Conservation (phyloP, 2,888 invertebrate genomes). For the Hofmannophila pseudospretella region DNA sequence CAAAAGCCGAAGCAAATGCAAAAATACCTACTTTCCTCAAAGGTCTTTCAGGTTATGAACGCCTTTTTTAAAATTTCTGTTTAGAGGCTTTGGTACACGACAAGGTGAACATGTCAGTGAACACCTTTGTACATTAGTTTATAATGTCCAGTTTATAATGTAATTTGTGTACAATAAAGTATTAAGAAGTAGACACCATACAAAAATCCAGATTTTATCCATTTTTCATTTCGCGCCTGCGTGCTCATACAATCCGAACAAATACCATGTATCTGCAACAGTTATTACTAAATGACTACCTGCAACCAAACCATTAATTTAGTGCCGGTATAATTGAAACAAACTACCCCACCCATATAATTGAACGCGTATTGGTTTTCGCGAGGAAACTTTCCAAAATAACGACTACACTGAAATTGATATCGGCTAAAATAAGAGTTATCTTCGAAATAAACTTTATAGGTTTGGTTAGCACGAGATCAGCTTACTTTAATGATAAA, state of each 20-base stretch:
- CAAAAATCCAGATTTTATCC: too few relatives aligned
- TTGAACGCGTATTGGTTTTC: conserved; percentile 5
- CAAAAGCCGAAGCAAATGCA: too few relatives aligned
- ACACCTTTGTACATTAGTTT: too few relatives aligned
- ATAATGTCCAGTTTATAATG: too few relatives aligned
- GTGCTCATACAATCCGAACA: not conserved
- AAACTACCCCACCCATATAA: conserved; percentile 5
- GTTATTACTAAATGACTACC: conserved; percentile 13
- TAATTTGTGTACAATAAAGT: too few relatives aligned
- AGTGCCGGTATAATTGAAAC: conserved; percentile 3
- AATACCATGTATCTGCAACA: conserved; percentile 3
- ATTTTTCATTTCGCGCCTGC: not conserved
- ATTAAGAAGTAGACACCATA: too few relatives aligned
- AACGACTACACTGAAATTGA: not conserved
- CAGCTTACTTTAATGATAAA: not conserved
- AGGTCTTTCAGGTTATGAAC: too few relatives aligned
- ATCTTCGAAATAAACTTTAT: not conserved
- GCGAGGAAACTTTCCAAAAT: conserved; percentile 3
- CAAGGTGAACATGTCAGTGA: too few relatives aligned
- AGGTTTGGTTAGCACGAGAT: not conserved
- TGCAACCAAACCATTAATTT: conserved; percentile 9
- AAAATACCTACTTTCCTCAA: too few relatives aligned
- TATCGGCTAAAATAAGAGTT: not conserved
- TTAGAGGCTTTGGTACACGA: too few relatives aligned
- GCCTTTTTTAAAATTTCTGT: too few relatives aligned